Evolutionary conservation across 2,113 vertebrate species (phyloP).

Genomic region (Lycaon pictus): DNA sequence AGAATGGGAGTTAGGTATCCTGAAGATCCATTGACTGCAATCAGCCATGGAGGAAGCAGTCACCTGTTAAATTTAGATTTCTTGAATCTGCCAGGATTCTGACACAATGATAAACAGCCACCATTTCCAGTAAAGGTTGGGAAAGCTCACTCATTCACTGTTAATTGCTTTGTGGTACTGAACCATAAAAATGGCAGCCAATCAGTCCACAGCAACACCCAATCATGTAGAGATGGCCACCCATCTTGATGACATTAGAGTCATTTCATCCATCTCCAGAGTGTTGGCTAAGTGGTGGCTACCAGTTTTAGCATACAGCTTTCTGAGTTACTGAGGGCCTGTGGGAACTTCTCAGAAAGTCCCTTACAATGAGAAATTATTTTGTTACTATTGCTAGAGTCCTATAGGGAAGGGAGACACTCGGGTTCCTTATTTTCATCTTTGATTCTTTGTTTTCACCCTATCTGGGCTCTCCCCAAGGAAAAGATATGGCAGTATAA

Average conservation of each 20-base stretch:
- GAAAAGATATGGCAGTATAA: not conserved
- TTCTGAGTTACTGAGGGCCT: not conserved
- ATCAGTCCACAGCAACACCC: constrained; percentile 71
- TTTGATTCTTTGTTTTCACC: not conserved
- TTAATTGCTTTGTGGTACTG: constrained; percentile 87
- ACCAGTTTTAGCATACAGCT: not conserved
- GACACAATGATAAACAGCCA: constrained; percentile 88
- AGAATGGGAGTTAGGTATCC: constrained; percentile 76
- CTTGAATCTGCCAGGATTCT: constrained; percentile 88
- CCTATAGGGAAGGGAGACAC: not conserved
- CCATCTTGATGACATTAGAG: constrained; percentile 61
- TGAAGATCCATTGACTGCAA: constrained; percentile 86
- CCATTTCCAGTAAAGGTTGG: constrained; percentile 83
- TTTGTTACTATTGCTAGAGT: not conserved
- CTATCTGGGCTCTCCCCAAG: not conserved
- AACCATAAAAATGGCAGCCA: constrained; percentile 82
- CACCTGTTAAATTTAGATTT: constrained; percentile 90
- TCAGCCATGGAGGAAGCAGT: constrained; percentile 80
- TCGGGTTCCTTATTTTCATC: not conserved
- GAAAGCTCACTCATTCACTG: constrained; percentile 79
- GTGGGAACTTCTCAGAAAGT: constrained; percentile 8
- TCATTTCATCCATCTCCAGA: constrained; percentile 72
- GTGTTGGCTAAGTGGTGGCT: not conserved
- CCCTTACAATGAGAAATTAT: not conserved
- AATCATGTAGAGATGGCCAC: not conserved